Percentiles rank a stretch among this genome's conserved stretches.
Conservation (phyloP, 2,797 vertebrate species). For the Anolis apletophallus region DNA sequence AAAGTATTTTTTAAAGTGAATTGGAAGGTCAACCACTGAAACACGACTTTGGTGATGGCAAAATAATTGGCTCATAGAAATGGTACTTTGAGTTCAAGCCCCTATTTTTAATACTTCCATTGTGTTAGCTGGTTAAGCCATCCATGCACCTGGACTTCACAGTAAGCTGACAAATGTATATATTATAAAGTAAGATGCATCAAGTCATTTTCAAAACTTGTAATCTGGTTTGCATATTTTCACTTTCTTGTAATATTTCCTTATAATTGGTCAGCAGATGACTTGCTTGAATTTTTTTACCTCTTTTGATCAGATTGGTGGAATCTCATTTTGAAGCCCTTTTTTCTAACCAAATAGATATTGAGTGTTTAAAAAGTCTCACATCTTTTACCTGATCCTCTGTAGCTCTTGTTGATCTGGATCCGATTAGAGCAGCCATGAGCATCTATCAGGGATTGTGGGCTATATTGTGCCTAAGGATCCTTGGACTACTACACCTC, state of each 20-base stretch:
- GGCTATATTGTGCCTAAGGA: no score
- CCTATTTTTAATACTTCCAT: not conserved
- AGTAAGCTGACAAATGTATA: constrained; percentile 32
- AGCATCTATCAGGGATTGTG: no score
- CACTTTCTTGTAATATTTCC: constrained; percentile 31
- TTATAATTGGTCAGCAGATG: constrained; percentile 25
- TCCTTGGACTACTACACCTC: no score
- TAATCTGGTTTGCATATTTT: constrained; percentile 8
- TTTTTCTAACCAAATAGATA: constrained; percentile 2
- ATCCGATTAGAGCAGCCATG: not conserved
- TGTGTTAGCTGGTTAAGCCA: constrained; percentile 5
- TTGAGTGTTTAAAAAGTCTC: not conserved
- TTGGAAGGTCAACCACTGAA: not conserved
- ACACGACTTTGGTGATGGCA: not conserved
- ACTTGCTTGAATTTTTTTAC: constrained; percentile 26
- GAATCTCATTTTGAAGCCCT: constrained; percentile 30
- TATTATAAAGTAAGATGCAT: not conserved
- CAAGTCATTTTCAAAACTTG: constrained; percentile 12
- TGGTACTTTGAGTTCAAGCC: not conserved
- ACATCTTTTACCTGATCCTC: constrained; percentile 1
- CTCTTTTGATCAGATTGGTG: not conserved
- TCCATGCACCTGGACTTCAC: not conserved
- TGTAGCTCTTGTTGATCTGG: not conserved
- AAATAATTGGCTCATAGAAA: not conserved
- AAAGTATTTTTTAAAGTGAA: not conserved